Evolutionary conservation across 2,888 invertebrate species (phyloP), one percentile per base, ranked within the genome.

Genomic region (Epicampocera succincta): DNA sequence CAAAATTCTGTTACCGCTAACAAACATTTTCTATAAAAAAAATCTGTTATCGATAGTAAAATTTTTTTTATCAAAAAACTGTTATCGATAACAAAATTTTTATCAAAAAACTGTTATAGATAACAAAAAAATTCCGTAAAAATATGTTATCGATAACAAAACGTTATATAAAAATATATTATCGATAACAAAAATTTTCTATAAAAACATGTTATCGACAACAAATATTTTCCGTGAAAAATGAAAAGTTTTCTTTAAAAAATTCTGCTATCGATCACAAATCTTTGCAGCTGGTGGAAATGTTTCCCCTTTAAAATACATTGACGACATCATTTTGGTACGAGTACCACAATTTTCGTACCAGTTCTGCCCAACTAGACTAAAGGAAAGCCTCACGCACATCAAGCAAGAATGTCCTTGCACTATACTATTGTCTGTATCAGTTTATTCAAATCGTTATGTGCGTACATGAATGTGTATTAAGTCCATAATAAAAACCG

Each of bases 401-500:
- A 65, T 66, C 29, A 63, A 48, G 46, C 42, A 58, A 40, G 5
- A 25, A 25, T 19, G 15, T 8, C 29, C n/a, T 69, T 29, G n/a
- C 19, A 29, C 15, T 25, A 42, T 38, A 21, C 17, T 13, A 0
- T 9, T 29, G 50, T 19, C 13, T 60, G 50, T 19, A 15, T 60
- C 13, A 12, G 66, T 29, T 25, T 54, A 21, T 54, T 42, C 63
- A 9, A 2, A 21, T 61, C 4, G 9, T 38, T 44, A 33, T 61
- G 61, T 50, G 11, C n/a, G 13, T 42, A 42, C 38, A 21, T 25
- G 33, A 52, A 29, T 48, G 25, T 58, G 19, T 68, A 58, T 75
- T 60, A 60, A 60, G 60, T 66, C 60, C 44, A 76, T 73, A 69
- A 80, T 65, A 60, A 63, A 80, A 73, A 66, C 77, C 65, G 83